Base-by-base conservation (phyloP, 2,797 vertebrate genomes). In the Pseudopleuronectes americanus region DNA sequence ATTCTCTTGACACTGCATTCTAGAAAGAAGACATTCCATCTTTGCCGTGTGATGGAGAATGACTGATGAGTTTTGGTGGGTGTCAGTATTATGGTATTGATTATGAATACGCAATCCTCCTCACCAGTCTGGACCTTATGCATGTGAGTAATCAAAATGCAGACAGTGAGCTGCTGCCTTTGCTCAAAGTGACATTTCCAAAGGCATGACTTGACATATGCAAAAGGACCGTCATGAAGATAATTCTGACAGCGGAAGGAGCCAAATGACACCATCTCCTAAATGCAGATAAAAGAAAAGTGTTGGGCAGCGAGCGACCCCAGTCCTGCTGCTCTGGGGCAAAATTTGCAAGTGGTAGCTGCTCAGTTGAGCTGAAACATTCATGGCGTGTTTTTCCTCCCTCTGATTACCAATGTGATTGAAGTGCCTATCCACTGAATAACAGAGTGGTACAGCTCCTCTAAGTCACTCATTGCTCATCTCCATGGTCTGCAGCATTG, bases 131-230 rank as follows among this genome's bases (percentile, higher is more conserved):
- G 77, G 68, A 82, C 79, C 86, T 87, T 61, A 89, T 86, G 84
- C 67, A 83, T 74, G 66, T 71, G 68, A 81, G 79, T 71, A 70
- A 92, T 92, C 87, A 89, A 87, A 88, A 91, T 92, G 83, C 87
- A 93, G 90, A 90, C 80, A 6, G 85, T 13, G 21, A 83, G 76
- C 74, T 64, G 74, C 87, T 67, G 76, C 73, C 73, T 74, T 64
- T 22, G 17, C 81, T 89, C 84, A 89, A 90, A 89, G 84, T 91
- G 87, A 92, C 85, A 91, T 92, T 88, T 93, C 90, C 84, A 91
- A 91, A 91, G 87, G 88, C 84, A 88, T 90, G 85, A 89, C 83
- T 87, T 93, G 90, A 90, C 89, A 90, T 90, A 90, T 89, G 90
- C 85, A 89, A 87, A 89, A 78, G 64, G 81, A 60, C 38, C n/a